Evolutionary conservation across 1,140 invertebrate species (phyloP).

Genomic region (Meloidogyne floridensis): DNA sequence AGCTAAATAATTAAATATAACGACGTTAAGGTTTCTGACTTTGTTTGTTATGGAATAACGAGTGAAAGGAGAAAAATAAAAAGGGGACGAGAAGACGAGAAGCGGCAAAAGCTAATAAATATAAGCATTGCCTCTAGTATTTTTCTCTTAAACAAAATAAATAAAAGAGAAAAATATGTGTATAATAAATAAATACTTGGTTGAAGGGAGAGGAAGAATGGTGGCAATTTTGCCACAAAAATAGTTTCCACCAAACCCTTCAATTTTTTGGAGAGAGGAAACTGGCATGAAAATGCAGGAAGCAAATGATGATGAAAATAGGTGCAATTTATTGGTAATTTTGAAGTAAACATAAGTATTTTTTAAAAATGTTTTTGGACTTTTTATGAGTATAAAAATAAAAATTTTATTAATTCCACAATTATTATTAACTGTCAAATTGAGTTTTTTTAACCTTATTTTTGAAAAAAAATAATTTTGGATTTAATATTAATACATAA

Average conservation of each 20-base stretch:
- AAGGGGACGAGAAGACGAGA: not conserved
- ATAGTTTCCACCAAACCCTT: not conserved
- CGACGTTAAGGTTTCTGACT: not conserved
- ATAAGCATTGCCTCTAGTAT: not conserved
- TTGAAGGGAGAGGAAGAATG: not conserved
- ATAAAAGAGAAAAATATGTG: not conserved
- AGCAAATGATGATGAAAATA: not conserved
- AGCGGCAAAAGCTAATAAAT: not conserved
- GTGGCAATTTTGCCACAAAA: slow-evolving; percentile 6
- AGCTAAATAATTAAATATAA: no score
- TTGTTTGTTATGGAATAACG: not conserved
- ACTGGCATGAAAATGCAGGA: not conserved
- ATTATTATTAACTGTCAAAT: no score
- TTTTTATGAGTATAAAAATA: no score
- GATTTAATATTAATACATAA: no score
- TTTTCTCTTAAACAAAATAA: not conserved
- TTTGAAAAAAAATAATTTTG: no score
- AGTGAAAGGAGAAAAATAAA: not conserved
- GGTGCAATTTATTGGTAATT: no score
- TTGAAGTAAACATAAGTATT: no score
- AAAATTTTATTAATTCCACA: no score
- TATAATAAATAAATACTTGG: not conserved
- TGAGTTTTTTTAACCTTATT: no score
- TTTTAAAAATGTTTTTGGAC: no score
- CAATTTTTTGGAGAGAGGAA: not conserved